phyloP scores from a whole-genome alignment of 2,113 vertebrate species.

The Rhynchomys soricoides region DNA sequence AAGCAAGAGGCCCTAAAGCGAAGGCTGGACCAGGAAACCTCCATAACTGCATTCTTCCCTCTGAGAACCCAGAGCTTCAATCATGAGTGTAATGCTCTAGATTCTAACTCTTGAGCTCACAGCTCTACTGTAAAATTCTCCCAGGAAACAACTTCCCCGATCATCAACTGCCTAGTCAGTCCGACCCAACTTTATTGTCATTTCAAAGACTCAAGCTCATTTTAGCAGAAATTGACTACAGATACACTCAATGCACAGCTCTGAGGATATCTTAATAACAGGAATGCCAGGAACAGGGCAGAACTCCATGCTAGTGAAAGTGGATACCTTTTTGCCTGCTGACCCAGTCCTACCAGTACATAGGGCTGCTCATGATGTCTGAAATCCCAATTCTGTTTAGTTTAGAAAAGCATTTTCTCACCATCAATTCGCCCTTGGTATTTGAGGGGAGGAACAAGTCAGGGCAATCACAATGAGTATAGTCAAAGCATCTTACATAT shows the following conservation, averaged over 20 bases:
- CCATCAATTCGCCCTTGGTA: background rate
- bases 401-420: background rate
- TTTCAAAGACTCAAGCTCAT: background rate
- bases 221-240: constrained; percentile 19
- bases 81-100: background rate
- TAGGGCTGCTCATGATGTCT: background rate
- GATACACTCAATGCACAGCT: background rate
- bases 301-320: background rate
- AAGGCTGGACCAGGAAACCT: background rate
- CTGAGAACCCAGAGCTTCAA: background rate
- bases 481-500: background rate
- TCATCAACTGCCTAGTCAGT: background rate
- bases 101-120: background rate
- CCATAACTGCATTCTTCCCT: background rate
- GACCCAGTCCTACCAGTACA: background rate
- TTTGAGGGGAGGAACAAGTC: background rate
- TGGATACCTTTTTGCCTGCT: background rate
- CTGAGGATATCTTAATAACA: background rate
- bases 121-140: background rate
- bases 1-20: background rate
- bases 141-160: background rate
- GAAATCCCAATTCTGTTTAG: constrained; percentile 7
- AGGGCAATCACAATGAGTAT: background rate
- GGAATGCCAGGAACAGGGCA: background rate
- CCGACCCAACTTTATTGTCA: background rate